A percentile compares a stretch with the other conserved stretches of the same genome.
Conservation (phyloP, 2,888 invertebrate genomes). For the Acanthococcus lagerstroemiae region DNA sequence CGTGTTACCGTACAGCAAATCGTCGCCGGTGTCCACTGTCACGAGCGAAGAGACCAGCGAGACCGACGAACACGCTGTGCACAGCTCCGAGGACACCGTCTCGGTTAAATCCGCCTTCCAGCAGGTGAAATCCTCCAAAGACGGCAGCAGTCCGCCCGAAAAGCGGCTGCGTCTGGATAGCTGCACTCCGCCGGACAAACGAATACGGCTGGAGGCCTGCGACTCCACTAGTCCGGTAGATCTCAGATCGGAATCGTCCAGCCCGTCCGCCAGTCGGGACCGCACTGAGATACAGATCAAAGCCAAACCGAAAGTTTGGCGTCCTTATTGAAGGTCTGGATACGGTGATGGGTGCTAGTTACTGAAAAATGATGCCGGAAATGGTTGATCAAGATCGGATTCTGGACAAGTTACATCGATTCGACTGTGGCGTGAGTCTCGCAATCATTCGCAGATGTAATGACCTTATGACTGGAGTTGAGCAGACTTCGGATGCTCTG, state of each 20-base stretch:
- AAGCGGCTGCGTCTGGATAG: constrained; percentile 1
- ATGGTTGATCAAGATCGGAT: background rate
- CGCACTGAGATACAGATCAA: constrained; percentile 6
- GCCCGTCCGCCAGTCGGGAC: background rate
- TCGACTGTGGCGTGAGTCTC: too few relatives aligned
- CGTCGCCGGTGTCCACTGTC: constrained; percentile 17
- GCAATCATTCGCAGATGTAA: too few relatives aligned
- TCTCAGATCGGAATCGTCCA: constrained; percentile 9
- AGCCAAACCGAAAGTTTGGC: constrained; percentile 27
- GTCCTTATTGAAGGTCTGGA: constrained; percentile 15
- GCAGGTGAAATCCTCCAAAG: constrained; percentile 22
- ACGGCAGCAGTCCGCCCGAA: background rate
- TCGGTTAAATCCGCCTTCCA: constrained; percentile 29
- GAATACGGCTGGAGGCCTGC: background rate
- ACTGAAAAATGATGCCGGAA: too few relatives aligned
- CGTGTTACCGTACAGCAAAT: constrained; percentile 19
- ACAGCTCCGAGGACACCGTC: constrained; percentile 6
- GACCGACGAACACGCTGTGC: constrained; percentile 20
- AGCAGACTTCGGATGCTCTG: background rate
- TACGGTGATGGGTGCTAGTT: background rate
- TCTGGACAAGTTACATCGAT: too few relatives aligned
- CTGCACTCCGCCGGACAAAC: background rate
- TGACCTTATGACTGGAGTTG: too few relatives aligned
- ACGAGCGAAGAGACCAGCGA: constrained; percentile 30
- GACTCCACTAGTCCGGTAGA: constrained; percentile 8